Conservation (phyloP, 2,113 vertebrate species). For the Peucedramus taeniatus region DNA sequence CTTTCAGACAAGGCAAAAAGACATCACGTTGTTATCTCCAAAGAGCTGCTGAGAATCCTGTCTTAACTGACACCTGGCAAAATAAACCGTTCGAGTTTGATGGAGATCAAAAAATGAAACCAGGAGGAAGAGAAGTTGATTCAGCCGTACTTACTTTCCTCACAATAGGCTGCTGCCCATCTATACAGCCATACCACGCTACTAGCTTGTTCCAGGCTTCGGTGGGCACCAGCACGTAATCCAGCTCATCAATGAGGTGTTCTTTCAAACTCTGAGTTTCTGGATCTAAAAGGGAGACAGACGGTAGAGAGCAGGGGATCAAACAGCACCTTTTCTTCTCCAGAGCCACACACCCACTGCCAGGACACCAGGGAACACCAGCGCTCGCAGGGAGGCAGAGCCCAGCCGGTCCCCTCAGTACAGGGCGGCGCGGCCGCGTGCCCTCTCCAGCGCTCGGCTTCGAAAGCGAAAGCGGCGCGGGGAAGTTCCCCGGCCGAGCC, state of each 20-base stretch:
- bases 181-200: constrained; percentile 88
- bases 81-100: neutral
- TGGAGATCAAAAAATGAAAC: neutral
- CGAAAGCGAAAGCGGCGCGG: neutral
- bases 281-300: constrained; percentile 73
- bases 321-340: neutral
- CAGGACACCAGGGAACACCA: accelerated
- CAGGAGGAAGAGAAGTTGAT: neutral
- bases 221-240: constrained; percentile 92
- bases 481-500: neutral
- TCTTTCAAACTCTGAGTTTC: constrained; percentile 89
- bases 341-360: neutral
- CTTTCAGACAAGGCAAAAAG: neutral
- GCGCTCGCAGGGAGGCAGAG: neutral
- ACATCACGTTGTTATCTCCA: neutral
- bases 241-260: constrained; percentile 92
- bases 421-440: neutral
- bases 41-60: neutral
- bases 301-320: neutral
- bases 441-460: accelerated
- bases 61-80: neutral
- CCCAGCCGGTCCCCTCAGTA: accelerated
- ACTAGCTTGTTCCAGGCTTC: constrained; percentile 93
- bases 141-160: constrained; percentile 81
- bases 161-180: constrained; percentile 87